A percentile compares a stretch with the other conserved stretches of the same genome.
Conservation (phyloP, 2,888 invertebrate genomes). For the Prosopocoilus inquinatus region DNA sequence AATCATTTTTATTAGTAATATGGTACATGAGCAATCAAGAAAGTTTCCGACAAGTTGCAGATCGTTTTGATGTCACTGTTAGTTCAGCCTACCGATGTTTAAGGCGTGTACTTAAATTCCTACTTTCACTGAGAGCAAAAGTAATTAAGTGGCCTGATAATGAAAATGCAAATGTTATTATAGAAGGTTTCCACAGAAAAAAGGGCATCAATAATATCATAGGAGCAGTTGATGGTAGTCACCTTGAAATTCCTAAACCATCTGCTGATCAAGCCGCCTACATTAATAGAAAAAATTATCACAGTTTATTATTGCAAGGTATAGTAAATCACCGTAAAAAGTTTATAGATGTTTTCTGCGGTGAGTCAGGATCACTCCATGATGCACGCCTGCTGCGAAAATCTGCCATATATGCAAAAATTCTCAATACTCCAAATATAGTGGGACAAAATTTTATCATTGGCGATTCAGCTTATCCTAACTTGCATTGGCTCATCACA, state of each 20-base stretch:
- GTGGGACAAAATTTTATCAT: not conserved
- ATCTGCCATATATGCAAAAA: not conserved
- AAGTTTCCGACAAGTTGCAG: not conserved
- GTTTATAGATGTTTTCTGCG: slow-evolving; percentile 1
- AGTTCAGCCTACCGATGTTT: slow-evolving; percentile 2
- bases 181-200: no score
- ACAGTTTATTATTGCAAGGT: not conserved
- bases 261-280: no score
- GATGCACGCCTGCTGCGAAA: no score
- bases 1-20: not conserved
- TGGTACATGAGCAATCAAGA: not conserved
- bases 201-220: no score
- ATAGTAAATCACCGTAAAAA: not conserved
- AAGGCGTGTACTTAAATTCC: not conserved
- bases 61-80: not conserved
- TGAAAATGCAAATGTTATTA: no score
- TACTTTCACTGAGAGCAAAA: not conserved
- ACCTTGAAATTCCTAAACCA: no score
- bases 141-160: not conserved
- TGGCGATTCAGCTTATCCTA: slow-evolving; percentile 5
- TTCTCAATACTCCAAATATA: no score
- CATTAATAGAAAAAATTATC: not conserved
- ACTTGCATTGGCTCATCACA: not conserved
- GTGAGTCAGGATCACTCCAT: no score
- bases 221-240: no score